Evolutionary conservation across 2,797 vertebrate genomes (phyloP).

Genomic region (Lepus oiostolus): DNA sequence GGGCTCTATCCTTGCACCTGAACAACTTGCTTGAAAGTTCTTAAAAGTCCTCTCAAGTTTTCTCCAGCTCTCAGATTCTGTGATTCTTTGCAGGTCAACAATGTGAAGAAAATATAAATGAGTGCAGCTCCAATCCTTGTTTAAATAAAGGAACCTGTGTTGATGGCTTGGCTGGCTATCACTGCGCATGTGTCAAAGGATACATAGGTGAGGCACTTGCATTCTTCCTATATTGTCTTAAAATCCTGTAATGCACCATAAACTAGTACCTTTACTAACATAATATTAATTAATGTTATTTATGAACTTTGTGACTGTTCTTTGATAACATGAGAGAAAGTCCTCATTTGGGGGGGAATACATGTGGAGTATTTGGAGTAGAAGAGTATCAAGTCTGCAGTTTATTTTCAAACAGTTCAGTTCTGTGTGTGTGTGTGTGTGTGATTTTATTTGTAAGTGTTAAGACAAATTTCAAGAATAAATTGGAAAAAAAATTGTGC

Average conservation of each 20-base stretch:
- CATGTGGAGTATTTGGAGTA: background rate
- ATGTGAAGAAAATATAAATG: constrained; percentile 95
- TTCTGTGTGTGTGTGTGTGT: background rate
- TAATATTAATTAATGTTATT: background rate
- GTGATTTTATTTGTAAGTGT: background rate
- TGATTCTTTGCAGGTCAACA: constrained; percentile 90
- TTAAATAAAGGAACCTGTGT: constrained; percentile 94
- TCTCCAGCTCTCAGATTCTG: background rate
- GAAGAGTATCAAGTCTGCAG: background rate
- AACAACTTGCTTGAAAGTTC: constrained; percentile 9
- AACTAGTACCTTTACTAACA: background rate
- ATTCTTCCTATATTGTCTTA: background rate
- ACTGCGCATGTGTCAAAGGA: constrained; percentile 92
- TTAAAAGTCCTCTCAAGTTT: background rate
- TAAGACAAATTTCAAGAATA: constrained; percentile 35
- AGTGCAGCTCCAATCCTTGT: constrained; percentile 95
- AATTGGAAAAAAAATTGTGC: constrained; percentile 3
- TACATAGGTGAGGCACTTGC: constrained; percentile 91
- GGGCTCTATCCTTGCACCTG: background rate
- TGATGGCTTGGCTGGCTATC: constrained; percentile 93
- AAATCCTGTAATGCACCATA: background rate
- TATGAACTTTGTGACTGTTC: background rate
- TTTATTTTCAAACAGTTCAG: background rate
- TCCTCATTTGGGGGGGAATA: constrained; percentile 38
- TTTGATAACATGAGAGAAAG: background rate